phyloP scores from a whole-genome alignment of 2,797 vertebrate species.

The Delichon dasypus region DNA sequence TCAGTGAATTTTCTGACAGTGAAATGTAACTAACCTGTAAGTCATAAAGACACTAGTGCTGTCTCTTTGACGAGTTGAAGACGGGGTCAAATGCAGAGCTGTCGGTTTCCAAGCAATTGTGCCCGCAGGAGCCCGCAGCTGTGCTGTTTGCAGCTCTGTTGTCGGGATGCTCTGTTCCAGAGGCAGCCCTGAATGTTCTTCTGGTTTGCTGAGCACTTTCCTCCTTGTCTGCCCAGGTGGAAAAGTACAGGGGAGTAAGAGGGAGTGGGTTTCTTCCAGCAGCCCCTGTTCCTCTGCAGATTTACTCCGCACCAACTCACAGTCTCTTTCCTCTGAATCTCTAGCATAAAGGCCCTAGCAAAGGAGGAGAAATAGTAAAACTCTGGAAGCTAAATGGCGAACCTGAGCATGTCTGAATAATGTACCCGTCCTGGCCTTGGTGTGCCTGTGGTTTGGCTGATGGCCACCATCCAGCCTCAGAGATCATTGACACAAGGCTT shows the following conservation, averaged over 20 bases:
- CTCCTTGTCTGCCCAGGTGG: background rate
- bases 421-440: background rate
- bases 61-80: background rate
- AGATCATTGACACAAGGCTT: background rate
- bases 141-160: background rate
- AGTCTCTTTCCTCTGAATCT: background rate
- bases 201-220: background rate
- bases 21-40: background rate
- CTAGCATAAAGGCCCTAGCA: background rate
- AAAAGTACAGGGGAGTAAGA: background rate
- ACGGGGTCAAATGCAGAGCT: background rate
- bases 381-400: background rate
- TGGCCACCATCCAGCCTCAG: background rate
- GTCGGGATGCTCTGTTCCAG: background rate
- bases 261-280: background rate
- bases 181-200: background rate
- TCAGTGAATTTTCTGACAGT: background rate
- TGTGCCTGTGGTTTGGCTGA: background rate
- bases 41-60: background rate
- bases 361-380: background rate
- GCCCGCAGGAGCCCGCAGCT: background rate
- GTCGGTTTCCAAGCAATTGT: background rate
- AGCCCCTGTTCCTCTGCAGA: background rate
- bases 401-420: fast-evolving
- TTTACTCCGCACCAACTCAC: background rate